Percentiles rank a stretch among this genome's conserved stretches.
Evolutionary conservation across 2,888 invertebrate species (phyloP).

Genomic region (Heteromyza rotundicornis): DNA sequence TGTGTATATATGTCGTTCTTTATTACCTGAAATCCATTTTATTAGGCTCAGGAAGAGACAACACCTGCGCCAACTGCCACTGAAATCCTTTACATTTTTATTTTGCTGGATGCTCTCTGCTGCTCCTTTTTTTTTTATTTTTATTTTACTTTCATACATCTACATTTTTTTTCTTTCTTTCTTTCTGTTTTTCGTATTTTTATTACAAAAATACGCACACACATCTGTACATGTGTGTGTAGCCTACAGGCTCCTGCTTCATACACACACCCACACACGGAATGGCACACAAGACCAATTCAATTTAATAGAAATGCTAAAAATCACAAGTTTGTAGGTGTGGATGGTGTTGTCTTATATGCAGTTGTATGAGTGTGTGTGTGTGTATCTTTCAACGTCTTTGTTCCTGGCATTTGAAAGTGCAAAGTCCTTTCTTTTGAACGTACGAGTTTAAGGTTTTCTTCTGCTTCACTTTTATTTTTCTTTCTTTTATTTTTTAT

Average conservation of each 20-base stretch:
- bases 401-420: no score
- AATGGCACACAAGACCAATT: neutral
- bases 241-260: neutral
- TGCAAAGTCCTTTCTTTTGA: neutral
- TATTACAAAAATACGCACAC: neutral
- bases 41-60: neutral
- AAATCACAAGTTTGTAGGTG: no score
- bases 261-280: neutral
- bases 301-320: neutral
- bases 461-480: neutral
- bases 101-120: no score
- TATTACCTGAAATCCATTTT: neutral
- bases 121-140: no score
- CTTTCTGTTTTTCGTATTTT: neutral
- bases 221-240: neutral
- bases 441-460: neutral
- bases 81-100: no score
- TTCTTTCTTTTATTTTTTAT: neutral
- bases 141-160: no score
- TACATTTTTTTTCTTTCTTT: no score
- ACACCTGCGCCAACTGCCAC: neutral
- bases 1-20: neutral
- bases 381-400: no score
- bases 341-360: neutral
- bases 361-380: neutral